Evolutionary conservation across 2,113 vertebrate genomes (phyloP).

Genomic region (Microtus ochrogaster): DNA sequence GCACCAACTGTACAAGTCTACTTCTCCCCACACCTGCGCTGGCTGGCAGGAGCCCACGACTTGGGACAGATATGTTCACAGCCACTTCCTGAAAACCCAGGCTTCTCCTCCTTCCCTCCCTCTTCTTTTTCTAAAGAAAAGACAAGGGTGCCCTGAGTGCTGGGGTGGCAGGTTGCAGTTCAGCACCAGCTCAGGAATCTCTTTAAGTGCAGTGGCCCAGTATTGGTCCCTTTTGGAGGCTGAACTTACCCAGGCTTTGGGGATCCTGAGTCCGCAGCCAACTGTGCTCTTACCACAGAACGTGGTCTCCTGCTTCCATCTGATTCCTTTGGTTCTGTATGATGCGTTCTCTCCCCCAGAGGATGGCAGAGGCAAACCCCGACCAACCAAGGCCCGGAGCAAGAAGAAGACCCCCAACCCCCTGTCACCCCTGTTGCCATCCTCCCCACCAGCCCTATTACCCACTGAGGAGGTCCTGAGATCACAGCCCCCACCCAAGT

Average conservation of each 20-base stretch:
- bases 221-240: too few species aligned
- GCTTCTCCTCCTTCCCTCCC: neutral
- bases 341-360: slow-evolving; percentile 65
- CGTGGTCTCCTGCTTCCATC: neutral
- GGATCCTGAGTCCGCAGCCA: neutral
- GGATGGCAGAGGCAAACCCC: slow-evolving; percentile 79
- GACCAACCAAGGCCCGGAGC: slow-evolving; percentile 77
- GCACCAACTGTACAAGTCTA: neutral
- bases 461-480: rapidly evolving
- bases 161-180: neutral
- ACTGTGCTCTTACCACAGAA: neutral
- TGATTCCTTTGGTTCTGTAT: neutral
- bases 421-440: neutral
- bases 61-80: too few species aligned
- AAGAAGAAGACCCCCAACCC: slow-evolving; percentile 82
- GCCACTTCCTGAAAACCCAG: neutral
- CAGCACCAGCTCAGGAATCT: neutral
- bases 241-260: neutral
- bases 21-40: too few species aligned
- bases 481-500: rapidly evolving
- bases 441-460: rapidly evolving
- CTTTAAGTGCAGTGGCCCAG: neutral
- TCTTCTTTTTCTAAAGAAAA: too few species aligned
- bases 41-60: neutral
- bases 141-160: neutral